Percentiles rank a stretch among this genome's conserved stretches.
phyloP scores from a whole-genome alignment of 2,797 vertebrate species.

The Simalia tracyae region DNA sequence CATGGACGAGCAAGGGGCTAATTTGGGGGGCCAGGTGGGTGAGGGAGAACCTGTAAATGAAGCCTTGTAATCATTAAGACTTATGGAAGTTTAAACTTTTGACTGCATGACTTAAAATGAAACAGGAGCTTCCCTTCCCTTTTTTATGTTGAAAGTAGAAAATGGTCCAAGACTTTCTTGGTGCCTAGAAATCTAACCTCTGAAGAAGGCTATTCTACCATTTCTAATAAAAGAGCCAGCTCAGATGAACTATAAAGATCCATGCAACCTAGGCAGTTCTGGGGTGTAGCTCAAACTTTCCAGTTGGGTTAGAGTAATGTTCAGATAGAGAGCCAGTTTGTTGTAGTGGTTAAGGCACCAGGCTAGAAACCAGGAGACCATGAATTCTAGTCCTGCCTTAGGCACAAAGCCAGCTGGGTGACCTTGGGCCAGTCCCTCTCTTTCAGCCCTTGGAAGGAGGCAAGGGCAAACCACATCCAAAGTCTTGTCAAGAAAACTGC shows the following conservation, averaged over 20 bases:
- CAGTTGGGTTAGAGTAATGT: background rate
- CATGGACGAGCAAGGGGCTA: accelerated
- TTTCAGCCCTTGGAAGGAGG: background rate
- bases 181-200: background rate
- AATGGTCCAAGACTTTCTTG: background rate
- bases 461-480: background rate
- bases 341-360: background rate
- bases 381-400: background rate
- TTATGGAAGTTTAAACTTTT: background rate
- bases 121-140: accelerated
- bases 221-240: background rate
- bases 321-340: background rate
- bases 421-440: background rate
- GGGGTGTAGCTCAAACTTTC: background rate
- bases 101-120: background rate
- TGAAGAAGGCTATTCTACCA: background rate
- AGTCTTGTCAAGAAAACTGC: background rate
- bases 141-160: background rate
- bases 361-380: background rate
- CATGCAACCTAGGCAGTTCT: background rate
- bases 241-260: background rate
- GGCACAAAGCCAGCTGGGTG: background rate
- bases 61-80: no score
- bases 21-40: background rate
- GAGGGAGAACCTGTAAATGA: background rate